Base-by-base conservation (phyloP, 2,888 invertebrate species). In the Uropetala carovei region DNA sequence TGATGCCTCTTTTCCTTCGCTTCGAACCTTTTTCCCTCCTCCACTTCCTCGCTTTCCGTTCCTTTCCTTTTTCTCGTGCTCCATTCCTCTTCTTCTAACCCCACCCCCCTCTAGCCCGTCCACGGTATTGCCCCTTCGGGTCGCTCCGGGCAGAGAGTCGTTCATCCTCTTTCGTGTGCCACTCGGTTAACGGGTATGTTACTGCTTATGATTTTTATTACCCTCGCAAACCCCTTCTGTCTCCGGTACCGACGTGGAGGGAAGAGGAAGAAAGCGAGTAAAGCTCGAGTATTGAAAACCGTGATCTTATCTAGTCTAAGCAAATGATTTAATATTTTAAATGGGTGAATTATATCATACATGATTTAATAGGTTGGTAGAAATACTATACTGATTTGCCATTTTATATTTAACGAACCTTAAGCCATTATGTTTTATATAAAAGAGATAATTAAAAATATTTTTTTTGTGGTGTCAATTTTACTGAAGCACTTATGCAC, bases 51-150 rank as follows among this genome's bases (percentile, higher is more conserved):
- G 57, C 91, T 92, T 91, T 89, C 64, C 18, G n/a, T 92, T 86
- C 89, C 89, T 43, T 64, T 89, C 86, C 68, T 30, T 60, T 92
- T 58, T 81, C 82, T 91, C 30, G 82, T 91, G 91, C 85, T n/a
- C 75, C 1, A n/a, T 64, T 81, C 75, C 68, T 75, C 85, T 59
- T 27, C 57, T 30, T 68, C 83, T 91, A n/a, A n/a, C n/a, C n/a
- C n/a, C n/a, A n/a, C n/a, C n/a, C n/a, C 13, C 14, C 56, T 91
- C 60, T 83, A 81, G 83, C 75, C 92, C 75, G 22, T 59, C 14
- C 56, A 16, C 18, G 59, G n/a, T 60, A 64, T 27, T 18, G 60
- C 60, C 89, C 68, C 27, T 91, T 18, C 43, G 18, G 18, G 14
- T 82, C 30, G 43, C 57, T 43, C 91, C 75, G 57, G 57, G 43